These are phyloP conservation scores for Neodiprion fabricii DNA, from an alignment of 1,140 invertebrate species.

Conservation along the genomic window DNA sequence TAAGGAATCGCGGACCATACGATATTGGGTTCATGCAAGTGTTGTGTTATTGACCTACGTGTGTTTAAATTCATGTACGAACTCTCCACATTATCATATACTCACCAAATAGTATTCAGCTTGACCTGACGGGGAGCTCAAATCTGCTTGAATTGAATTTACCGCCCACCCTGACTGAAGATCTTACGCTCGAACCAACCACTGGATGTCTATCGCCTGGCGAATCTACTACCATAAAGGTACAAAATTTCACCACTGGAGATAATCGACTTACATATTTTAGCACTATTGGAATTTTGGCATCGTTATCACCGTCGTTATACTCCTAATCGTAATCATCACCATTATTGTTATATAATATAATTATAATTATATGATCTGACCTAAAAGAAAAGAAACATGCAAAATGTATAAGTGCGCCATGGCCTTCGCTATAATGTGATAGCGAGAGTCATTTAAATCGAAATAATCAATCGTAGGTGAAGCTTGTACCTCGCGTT, in stretches of 20 bases:
- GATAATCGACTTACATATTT: no score
- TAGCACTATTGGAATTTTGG: no score
- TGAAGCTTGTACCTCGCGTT: constrained; percentile 34
- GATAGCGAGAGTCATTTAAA: no score
- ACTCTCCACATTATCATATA: not conserved
- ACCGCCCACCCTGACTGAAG: not conserved
- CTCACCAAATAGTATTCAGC: not conserved
- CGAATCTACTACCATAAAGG: not conserved
- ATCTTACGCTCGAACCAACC: not conserved
- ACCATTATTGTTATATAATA: no score
- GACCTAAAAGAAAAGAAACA: no score
- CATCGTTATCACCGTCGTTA: no score
- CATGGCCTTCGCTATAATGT: no score
- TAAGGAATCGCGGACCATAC: constrained; percentile 45
- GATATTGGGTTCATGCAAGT: constrained; percentile 46
- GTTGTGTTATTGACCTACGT: not conserved
- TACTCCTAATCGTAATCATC: no score
- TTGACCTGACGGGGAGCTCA: not conserved
- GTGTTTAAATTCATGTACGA: not conserved
- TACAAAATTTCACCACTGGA: not conserved
- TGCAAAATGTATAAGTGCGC: no score
- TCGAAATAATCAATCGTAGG: constrained; percentile 25
- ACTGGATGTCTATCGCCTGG: not conserved
- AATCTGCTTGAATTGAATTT: not conserved
- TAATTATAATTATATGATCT: no score